Percentiles rank a stretch among this genome's conserved stretches.
Conservation (phyloP, 2,888 invertebrate species). For the Boloria selene region DNA sequence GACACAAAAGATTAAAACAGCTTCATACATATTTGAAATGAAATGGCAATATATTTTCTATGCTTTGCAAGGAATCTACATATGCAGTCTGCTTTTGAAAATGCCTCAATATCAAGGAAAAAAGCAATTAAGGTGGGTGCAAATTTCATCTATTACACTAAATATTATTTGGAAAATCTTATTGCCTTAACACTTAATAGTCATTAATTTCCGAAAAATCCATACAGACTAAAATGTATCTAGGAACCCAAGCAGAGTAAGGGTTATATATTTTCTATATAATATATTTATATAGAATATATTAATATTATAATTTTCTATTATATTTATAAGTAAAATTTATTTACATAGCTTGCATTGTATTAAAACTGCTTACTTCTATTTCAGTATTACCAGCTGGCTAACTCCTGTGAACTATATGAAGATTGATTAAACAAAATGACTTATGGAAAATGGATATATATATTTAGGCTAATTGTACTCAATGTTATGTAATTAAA, state of each 20-base stretch:
- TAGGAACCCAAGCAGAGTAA: too few relatives aligned
- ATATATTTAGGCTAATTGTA: conserved; percentile 17
- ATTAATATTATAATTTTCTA: too few relatives aligned
- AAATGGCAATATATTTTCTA: conserved; percentile 66
- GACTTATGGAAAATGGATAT: conserved; percentile 3
- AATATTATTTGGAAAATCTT: not conserved
- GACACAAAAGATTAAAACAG: conserved; percentile 3
- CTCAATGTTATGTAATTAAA: conserved; percentile 31
- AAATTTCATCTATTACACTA: not conserved
- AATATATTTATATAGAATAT: too few relatives aligned
- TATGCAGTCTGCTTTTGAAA: conserved; percentile 58
- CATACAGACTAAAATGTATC: too few relatives aligned
- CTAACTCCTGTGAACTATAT: conserved; percentile 49
- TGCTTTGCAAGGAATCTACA: conserved; percentile 63
- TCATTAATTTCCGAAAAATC: too few relatives aligned
- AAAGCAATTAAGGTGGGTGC: conserved; percentile 30
- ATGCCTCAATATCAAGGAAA: conserved; percentile 43
- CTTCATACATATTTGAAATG: conserved; percentile 20
- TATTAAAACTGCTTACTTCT: conserved; percentile 19
- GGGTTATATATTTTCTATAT: too few relatives aligned
- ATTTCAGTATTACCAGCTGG: conserved; percentile 56
- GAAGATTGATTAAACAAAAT: conserved; percentile 57
- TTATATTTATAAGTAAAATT: not conserved
- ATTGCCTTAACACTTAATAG: too few relatives aligned
- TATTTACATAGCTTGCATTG: not conserved